phyloP scores from a whole-genome alignment of 2,888 invertebrate genomes.

The Tethea ocularis region DNA sequence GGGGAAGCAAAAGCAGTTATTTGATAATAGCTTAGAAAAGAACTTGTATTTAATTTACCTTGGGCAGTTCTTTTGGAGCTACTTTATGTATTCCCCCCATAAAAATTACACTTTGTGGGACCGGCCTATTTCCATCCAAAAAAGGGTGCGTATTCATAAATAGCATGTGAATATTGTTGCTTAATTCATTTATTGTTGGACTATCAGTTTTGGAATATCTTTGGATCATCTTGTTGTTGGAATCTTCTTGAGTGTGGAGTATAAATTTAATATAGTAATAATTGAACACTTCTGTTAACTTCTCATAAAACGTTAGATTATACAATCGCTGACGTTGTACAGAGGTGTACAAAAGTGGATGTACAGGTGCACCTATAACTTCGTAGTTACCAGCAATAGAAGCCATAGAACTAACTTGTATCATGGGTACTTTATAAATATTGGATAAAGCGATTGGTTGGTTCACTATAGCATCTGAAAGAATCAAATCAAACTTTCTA shows the following conservation, averaged over 20 bases:
- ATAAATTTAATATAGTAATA: constrained; percentile 10
- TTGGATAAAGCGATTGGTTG: constrained; percentile 31
- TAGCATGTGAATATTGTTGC: not conserved
- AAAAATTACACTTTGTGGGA: not conserved
- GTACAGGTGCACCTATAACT: constrained; percentile 31
- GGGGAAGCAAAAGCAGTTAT: no score
- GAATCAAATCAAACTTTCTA: constrained; percentile 40
- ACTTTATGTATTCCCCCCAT: not conserved
- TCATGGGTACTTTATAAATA: constrained; percentile 38
- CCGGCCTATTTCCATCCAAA: not conserved
- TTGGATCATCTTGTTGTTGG: constrained; percentile 24
- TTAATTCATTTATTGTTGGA: not conserved
- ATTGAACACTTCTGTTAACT: not conserved
- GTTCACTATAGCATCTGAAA: constrained; percentile 33
- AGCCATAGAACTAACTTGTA: constrained; percentile 49
- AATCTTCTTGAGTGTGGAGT: constrained; percentile 11
- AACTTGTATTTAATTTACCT: not conserved
- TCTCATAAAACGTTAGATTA: constrained; percentile 41
- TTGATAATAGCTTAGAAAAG: no score
- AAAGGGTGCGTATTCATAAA: not conserved
- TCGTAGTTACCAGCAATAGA: constrained; percentile 26
- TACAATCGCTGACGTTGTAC: constrained; percentile 18
- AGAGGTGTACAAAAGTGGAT: constrained; percentile 36
- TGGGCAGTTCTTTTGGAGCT: not conserved
- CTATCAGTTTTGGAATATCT: constrained; percentile 27